A percentile compares a stretch with the other conserved stretches of the same genome.
These are phyloP conservation scores for Acrocephalus kingi DNA, from an alignment of 2,113 vertebrate genomes.

Conservation along the genomic window DNA sequence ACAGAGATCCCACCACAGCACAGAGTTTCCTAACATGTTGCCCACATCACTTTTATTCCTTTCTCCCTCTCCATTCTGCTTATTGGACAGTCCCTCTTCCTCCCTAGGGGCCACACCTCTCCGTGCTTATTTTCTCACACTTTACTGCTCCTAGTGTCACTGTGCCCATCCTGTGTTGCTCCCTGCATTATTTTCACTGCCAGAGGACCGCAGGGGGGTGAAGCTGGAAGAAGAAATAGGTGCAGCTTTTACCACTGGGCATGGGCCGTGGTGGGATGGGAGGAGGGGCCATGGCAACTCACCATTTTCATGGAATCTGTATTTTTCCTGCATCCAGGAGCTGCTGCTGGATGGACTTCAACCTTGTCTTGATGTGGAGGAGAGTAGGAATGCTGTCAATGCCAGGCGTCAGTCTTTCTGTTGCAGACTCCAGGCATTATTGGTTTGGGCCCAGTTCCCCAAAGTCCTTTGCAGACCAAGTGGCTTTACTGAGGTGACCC, in stretches of 20 bases:
- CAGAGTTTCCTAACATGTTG: not conserved
- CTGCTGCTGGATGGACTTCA: not conserved
- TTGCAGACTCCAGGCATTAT: not conserved
- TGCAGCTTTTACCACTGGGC: not conserved
- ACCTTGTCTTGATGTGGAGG: not conserved
- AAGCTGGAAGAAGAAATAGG: not conserved
- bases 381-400: not conserved
- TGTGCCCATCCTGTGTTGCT: not conserved
- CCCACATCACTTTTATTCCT: not conserved
- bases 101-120: not conserved
- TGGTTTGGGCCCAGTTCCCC: not conserved
- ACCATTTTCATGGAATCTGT: not conserved
- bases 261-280: not conserved
- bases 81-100: not conserved
- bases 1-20: not conserved
- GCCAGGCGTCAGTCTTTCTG: not conserved
- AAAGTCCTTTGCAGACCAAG: not conserved
- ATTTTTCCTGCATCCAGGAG: not conserved
- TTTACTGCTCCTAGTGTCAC: not conserved
- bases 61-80: not conserved
- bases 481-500: not conserved
- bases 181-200: not conserved
- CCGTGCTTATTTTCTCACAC: not conserved
- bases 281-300: not conserved
- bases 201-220: accelerated